Percentiles rank a stretch among this genome's conserved stretches.
These are phyloP conservation scores for Idris sp. DNA, from an alignment of 1,140 invertebrate genomes.

Conservation along the genomic window DNA sequence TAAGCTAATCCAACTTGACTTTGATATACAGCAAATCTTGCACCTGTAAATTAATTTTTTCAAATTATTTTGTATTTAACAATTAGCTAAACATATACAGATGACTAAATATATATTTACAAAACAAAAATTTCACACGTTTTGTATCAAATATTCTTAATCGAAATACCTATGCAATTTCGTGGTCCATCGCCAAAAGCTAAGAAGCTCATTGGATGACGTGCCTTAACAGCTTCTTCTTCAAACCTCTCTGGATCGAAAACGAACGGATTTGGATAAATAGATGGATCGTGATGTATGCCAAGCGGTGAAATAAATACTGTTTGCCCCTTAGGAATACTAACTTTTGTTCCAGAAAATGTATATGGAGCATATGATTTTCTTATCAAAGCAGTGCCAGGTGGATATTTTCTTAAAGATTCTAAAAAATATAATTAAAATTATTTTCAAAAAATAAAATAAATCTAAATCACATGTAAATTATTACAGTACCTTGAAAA, in stretches of 20 bases:
- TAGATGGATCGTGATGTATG: slow-evolving; percentile 81
- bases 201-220: slow-evolving; percentile 80
- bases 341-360: neutral
- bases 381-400: too few relatives aligned
- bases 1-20: slow-evolving; percentile 66
- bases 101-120: too few relatives aligned
- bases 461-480: too few relatives aligned
- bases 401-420: too few relatives aligned
- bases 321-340: slow-evolving; percentile 73
- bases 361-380: too few relatives aligned
- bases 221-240: slow-evolving; percentile 73
- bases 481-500: slow-evolving; percentile 57
- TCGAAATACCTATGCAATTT: slow-evolving; percentile 85
- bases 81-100: too few relatives aligned
- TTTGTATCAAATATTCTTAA: too few relatives aligned
- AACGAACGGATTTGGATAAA: slow-evolving; percentile 79
- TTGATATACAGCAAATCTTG: slow-evolving; percentile 65
- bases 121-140: too few relatives aligned
- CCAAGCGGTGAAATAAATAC: slow-evolving; percentile 79
- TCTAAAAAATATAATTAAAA: too few relatives aligned
- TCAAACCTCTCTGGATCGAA: slow-evolving; percentile 82
- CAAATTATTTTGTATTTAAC: too few relatives aligned
- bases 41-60: slow-evolving; percentile 54
- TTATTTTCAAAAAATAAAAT: too few relatives aligned
- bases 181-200: slow-evolving; percentile 86